Percentiles rank a stretch among this genome's conserved stretches.
Conservation (phyloP, 2,888 invertebrate genomes). For the Limenitis arthemis region DNA sequence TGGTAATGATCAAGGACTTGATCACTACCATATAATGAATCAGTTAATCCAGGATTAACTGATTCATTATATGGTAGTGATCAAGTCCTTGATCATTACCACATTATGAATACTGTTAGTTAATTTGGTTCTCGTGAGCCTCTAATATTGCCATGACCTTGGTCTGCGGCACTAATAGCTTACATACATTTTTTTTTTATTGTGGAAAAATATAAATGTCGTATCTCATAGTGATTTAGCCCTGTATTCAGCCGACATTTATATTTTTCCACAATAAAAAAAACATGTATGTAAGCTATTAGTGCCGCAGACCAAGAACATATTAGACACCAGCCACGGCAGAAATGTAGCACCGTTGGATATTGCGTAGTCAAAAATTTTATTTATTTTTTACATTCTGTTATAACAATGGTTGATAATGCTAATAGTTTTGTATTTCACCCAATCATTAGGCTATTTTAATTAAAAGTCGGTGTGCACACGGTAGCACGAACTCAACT, state of each 20-base stretch:
- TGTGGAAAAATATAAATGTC: too few relatives aligned
- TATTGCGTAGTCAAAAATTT: conserved; percentile 27
- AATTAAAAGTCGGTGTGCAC: conserved; percentile 36
- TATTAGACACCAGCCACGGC: background rate
- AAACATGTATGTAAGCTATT: background rate
- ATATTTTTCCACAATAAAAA: background rate
- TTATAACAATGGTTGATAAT: conserved; percentile 28
- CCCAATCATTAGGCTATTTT: conserved; percentile 6
- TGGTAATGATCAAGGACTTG: too few relatives aligned
- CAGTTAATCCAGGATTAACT: too few relatives aligned
- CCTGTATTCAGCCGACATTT: too few relatives aligned
- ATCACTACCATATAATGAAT: too few relatives aligned
- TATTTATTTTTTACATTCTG: conserved; percentile 5
- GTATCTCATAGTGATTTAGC: too few relatives aligned
- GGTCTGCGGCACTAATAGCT: background rate
- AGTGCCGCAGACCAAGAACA: background rate
- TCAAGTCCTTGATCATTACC: too few relatives aligned
- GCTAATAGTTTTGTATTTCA: background rate
- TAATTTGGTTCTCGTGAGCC: background rate
- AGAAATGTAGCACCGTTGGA: conserved; percentile 21
- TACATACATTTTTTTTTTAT: too few relatives aligned
- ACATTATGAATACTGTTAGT: too few relatives aligned
- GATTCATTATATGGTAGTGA: too few relatives aligned
- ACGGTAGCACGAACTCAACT: conserved; percentile 45
- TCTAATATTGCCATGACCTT: background rate